phyloP scores from a whole-genome alignment of 2,113 vertebrate genomes.

The Polyodon spathula region DNA sequence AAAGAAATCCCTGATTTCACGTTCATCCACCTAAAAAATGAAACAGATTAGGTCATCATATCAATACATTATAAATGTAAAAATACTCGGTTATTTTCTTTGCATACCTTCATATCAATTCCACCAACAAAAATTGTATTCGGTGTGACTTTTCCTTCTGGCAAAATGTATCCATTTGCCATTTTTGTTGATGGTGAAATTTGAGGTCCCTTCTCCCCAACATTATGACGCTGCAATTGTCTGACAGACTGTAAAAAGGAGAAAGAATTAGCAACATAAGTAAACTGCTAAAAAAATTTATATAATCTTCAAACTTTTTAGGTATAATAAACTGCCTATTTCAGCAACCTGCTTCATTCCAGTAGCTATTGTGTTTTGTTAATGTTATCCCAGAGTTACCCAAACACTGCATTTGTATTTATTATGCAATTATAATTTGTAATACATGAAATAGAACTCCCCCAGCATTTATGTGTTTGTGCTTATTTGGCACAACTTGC shows the following conservation, averaged over 20 bases:
- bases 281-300: no score
- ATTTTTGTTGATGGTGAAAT: conserved; percentile 42
- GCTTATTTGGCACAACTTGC: no score
- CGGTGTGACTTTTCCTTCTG: conserved; percentile 86
- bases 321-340: no score
- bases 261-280: neutral
- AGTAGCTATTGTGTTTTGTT: no score
- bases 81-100: neutral
- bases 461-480: no score
- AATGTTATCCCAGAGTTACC: no score
- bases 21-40: conserved; percentile 72
- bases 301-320: no score
- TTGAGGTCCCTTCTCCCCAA: conserved; percentile 38
- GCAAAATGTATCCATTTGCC: conserved; percentile 81
- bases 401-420: no score
- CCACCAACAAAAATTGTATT: conserved; percentile 91
- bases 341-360: no score
- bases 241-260: conserved; percentile 6
- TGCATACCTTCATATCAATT: conserved; percentile 79
- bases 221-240: conserved; percentile 30
- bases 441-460: no score
- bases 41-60: neutral
- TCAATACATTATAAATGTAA: neutral
- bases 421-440: no score
- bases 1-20: conserved; percentile 79